Conservation (phyloP, 2,888 invertebrate genomes). For the Hemistola chrysoprasaria region DNA sequence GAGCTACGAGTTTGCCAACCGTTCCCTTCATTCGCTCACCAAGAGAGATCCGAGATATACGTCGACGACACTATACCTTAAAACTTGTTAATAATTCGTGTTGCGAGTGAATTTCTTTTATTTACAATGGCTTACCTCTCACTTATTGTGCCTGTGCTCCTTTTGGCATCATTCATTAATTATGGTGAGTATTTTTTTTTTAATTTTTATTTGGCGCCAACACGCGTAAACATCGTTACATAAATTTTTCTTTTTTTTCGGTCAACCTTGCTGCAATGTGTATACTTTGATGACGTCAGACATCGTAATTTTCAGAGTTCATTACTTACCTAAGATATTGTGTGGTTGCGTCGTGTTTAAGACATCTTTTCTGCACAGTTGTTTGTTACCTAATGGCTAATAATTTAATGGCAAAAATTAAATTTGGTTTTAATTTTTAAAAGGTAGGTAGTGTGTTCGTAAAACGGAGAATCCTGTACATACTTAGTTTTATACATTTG, state of each 20-base stretch:
- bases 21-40: conserved; percentile 52
- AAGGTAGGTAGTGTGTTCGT: too few relatives aligned
- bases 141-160: conserved; percentile 63
- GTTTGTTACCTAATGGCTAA: too few relatives aligned
- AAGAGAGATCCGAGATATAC: conserved; percentile 45
- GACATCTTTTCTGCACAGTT: too few relatives aligned
- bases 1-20: conserved; percentile 10
- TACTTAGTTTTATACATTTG: too few relatives aligned
- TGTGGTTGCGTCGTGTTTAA: too few relatives aligned
- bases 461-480: too few relatives aligned
- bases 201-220: conserved; percentile 9
- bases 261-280: too few relatives aligned
- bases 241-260: not conserved
- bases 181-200: conserved; percentile 52
- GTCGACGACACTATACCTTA: conserved; percentile 24
- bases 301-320: too few relatives aligned
- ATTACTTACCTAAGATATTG: too few relatives aligned
- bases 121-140: conserved; percentile 61
- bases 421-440: too few relatives aligned
- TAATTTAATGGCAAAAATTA: too few relatives aligned
- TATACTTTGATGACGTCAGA: too few relatives aligned
- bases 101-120: conserved; percentile 37
- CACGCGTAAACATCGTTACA: conserved; percentile 1
- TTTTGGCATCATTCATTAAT: conserved; percentile 62
- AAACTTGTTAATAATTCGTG: conserved; percentile 39